Conservation (phyloP, 2,888 invertebrate species). For the Agrenia bidenticulata region DNA sequence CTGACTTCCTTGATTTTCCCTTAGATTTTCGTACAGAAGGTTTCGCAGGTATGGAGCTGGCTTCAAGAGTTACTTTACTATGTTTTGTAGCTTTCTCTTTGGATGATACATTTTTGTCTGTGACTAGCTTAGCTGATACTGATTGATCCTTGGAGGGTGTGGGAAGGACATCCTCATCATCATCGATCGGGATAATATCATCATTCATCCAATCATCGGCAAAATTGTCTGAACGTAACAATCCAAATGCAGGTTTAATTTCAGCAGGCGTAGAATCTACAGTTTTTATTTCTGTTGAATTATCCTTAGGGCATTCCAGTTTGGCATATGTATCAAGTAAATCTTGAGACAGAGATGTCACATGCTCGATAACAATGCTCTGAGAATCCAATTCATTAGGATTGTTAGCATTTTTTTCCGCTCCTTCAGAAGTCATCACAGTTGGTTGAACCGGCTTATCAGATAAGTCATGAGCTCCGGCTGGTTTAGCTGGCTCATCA, state of each 20-base stretch:
- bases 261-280: background rate
- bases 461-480: background rate
- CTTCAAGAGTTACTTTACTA: too few relatives aligned
- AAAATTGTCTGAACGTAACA: constrained; percentile 31
- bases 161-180: background rate
- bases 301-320: constrained; percentile 32
- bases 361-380: constrained; percentile 34
- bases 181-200: constrained; percentile 19
- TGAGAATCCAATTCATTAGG: background rate
- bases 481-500: too few relatives aligned
- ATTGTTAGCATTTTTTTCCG: constrained; percentile 13
- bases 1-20: constrained; percentile 23
- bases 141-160: background rate
- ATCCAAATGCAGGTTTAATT: constrained; percentile 9
- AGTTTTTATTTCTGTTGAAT: background rate
- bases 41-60: too few relatives aligned
- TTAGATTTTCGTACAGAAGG: constrained; percentile 3
- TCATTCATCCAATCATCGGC: constrained; percentile 41
- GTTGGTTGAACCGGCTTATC: background rate
- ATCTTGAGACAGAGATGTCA: constrained; percentile 32
- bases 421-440: background rate
- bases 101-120: background rate
- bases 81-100: background rate
- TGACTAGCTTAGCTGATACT: background rate
- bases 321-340: constrained; percentile 34